Conservation (phyloP, 2,888 invertebrate species). For the Calameuta filiformis region DNA sequence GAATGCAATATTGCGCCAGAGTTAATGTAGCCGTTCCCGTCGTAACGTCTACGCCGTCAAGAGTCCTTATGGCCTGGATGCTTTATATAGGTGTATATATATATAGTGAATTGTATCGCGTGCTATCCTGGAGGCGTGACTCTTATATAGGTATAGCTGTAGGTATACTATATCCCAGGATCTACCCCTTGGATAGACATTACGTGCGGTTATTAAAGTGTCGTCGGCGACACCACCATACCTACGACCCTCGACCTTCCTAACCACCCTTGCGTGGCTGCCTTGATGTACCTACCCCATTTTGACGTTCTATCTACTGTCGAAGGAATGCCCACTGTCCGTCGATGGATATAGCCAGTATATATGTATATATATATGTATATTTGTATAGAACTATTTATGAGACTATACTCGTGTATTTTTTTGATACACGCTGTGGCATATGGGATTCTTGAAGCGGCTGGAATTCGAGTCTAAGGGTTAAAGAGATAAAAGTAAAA, state of each 20-base stretch:
- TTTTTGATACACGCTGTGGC: not conserved
- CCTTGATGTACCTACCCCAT: not conserved
- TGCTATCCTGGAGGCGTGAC: not conserved
- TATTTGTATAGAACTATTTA: too few species aligned
- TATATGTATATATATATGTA: too few species aligned
- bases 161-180: not conserved
- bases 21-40: conserved; percentile 40
- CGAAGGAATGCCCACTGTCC: not conserved
- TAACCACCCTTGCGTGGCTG: not conserved
- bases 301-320: not conserved
- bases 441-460: not conserved
- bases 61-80: not conserved
- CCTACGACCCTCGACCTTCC: not conserved
- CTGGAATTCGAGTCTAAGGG: not conserved
- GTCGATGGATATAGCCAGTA: not conserved
- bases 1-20: conserved; percentile 41
- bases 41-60: not conserved
- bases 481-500: not conserved
- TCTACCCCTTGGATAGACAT: conserved; percentile 26
- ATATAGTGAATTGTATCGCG: not conserved
- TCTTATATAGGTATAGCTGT: conserved; percentile 1
- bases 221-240: conserved; percentile 33
- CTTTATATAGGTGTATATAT: conserved; percentile 1
- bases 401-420: too few species aligned
- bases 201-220: conserved; percentile 54